phyloP scores from a whole-genome alignment of 2,888 invertebrate genomes.

The Meiosimyza platycephala region DNA sequence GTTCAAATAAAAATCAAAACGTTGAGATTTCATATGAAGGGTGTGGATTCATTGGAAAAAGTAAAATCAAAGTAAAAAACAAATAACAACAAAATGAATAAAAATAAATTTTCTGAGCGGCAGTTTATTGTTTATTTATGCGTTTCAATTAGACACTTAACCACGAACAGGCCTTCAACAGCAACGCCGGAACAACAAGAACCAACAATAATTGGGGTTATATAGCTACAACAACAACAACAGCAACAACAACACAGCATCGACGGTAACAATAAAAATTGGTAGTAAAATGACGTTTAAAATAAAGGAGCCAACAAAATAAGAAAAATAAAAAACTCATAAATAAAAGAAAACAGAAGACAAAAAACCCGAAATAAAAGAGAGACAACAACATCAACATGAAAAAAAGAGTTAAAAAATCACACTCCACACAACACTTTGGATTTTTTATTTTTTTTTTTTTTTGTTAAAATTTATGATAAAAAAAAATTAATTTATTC shows the following conservation, averaged over 20 bases:
- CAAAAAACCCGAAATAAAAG: not conserved
- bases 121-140: slow-evolving; percentile 30
- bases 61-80: slow-evolving; percentile 1
- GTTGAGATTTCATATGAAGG: not conserved
- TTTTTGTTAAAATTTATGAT: too few species aligned
- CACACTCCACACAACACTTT: slow-evolving; percentile 8
- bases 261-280: too few species aligned
- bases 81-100: not conserved
- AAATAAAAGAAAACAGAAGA: slow-evolving; percentile 1
- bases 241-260: slow-evolving; percentile 2
- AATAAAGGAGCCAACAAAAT: not conserved
- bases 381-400: not conserved
- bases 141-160: slow-evolving; percentile 30
- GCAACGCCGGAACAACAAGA: slow-evolving; percentile 3
- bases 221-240: not conserved
- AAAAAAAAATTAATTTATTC: slow-evolving; percentile 33
- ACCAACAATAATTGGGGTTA: slow-evolving; percentile 4
- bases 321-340: not conserved
- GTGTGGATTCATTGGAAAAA: not conserved
- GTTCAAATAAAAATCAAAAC: not conserved
- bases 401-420: slow-evolving; percentile 2
- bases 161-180: slow-evolving; percentile 11
- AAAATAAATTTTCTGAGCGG: slow-evolving; percentile 7
- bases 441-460: too few species aligned
- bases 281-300: too few species aligned